Evolutionary conservation across 1,140 invertebrate genomes (phyloP).

Genomic region (Drosophila ercepeae): DNA sequence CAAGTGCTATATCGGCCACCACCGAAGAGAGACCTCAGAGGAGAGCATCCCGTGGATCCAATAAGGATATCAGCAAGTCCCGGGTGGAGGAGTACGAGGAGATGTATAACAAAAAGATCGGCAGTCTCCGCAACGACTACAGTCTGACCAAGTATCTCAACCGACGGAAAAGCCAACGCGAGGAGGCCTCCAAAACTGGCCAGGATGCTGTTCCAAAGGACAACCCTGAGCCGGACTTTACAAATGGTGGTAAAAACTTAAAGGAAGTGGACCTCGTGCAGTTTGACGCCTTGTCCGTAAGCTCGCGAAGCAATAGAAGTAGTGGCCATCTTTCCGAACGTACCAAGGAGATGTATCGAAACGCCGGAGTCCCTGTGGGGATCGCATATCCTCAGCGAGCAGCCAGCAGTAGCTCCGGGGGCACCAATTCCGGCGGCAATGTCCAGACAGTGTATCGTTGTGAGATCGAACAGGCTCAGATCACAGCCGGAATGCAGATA

Average conservation of each 20-base stretch:
- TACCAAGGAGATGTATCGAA: slow-evolving; percentile 80
- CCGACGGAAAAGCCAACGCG: slow-evolving; percentile 58
- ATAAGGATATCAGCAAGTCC: slow-evolving; percentile 13
- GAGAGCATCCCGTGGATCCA: background rate
- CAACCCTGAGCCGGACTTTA: slow-evolving; percentile 32
- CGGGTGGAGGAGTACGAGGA: slow-evolving; percentile 62
- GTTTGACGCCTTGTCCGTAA: slow-evolving; percentile 74
- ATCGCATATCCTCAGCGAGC: slow-evolving; percentile 79
- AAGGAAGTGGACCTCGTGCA: slow-evolving; percentile 74
- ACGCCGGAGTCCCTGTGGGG: slow-evolving; percentile 76
- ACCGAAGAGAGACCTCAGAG: slow-evolving; percentile 38
- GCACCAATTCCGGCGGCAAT: slow-evolving; percentile 27
- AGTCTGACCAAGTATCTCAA: slow-evolving; percentile 82
- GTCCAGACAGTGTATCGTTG: slow-evolving; percentile 81
- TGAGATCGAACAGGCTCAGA: slow-evolving; percentile 74
- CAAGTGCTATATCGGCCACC: slow-evolving; percentile 55
- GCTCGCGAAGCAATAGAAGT: slow-evolving; percentile 77
- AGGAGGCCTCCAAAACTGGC: slow-evolving; percentile 10
- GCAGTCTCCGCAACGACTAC: slow-evolving; percentile 76
- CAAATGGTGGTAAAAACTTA: slow-evolving; percentile 48
- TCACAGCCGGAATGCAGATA: slow-evolving; percentile 82
- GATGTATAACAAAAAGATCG: slow-evolving; percentile 72
- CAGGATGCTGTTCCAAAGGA: slow-evolving; percentile 21
- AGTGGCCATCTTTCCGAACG: slow-evolving; percentile 78
- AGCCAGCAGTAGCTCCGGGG: slow-evolving; percentile 47